Base-by-base conservation (phyloP, 2,888 invertebrate species). In the Sturmia bella region DNA sequence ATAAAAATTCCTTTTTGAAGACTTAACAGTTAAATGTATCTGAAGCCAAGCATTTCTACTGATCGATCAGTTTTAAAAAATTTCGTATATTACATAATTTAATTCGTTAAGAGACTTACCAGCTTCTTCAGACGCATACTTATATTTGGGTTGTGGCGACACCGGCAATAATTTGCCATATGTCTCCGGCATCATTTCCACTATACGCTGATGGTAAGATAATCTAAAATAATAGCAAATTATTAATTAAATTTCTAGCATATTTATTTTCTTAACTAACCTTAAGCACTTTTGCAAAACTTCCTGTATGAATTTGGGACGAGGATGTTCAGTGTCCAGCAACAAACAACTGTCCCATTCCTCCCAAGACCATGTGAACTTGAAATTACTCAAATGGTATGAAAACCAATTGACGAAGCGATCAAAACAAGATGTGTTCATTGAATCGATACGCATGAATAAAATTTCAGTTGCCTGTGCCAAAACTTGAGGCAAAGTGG, bases 341-440 rank as follows among this genome's bases (percentile, higher is more conserved):
- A 95, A 93, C n/a, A 97, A 92, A 87, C 96, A 96, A 13, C 95
- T 94, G 88, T 96, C 96, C 98, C 98, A 98, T 88, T 98, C 98
- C 85, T 97, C 97, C 99, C 99, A 99, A 2, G 97, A 97, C 99
- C 99, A 99, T 69, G 98, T 95, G 90, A 98, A 99, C 91, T 99
- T 99, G 91, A 99, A 99, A 92, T 99, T 99, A 90, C 99, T 99
- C 91, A 99, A 93, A 91, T 99, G 99, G 90, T 99, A 99, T 0
- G 97, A 94, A 91, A 99, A 99, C 99, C 99, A 99, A 90, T 95
- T 95, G 24, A 96, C 96, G 90, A 99, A 98, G 87, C 99, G 94
- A 91, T 99, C 99, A 91, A 99, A 97, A 89, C 98, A 98, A 1
- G 97, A 95, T 0, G 97, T 96, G 90, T 99, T 98, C 99, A 99